Evolutionary conservation across 2,797 vertebrate species (phyloP).

Genomic region (Dallia pectoralis): DNA sequence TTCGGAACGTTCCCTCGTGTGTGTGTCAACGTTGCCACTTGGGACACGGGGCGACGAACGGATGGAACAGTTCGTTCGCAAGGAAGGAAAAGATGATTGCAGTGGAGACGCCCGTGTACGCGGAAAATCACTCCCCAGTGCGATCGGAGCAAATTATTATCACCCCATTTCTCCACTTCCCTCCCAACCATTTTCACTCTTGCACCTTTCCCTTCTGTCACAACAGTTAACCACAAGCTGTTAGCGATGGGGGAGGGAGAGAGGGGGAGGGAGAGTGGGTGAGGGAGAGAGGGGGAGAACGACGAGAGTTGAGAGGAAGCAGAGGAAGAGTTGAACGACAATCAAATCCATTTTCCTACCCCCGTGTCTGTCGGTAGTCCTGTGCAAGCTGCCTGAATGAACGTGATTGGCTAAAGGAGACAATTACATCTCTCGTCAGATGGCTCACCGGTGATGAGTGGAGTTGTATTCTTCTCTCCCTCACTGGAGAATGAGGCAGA

Average conservation of each 20-base stretch:
- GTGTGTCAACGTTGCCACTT: not conserved
- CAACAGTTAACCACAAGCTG: not conserved
- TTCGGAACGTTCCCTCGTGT: not conserved
- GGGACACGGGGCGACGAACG: not conserved
- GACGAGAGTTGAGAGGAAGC: not conserved
- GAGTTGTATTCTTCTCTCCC: conserved; percentile 68
- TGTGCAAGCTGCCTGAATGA: not conserved
- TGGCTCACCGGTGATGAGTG: not conserved
- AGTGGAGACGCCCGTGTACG: not conserved
- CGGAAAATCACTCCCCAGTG: not conserved
- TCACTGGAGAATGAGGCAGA: conserved; percentile 65
- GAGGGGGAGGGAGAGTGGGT: not conserved
- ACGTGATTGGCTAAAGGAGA: not conserved
- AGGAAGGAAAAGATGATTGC: not conserved
- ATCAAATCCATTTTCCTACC: not conserved
- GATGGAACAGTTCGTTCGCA: not conserved
- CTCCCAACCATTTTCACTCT: not conserved
- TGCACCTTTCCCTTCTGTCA: not conserved
- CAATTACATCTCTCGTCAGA: not conserved
- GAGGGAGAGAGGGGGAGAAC: not conserved
- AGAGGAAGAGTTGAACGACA: not conserved
- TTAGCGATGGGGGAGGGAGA: not conserved
- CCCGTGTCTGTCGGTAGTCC: not conserved
- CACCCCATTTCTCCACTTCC: not conserved
- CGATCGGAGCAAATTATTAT: not conserved